These are phyloP conservation scores for Synergus itoensis DNA, from an alignment of 2,888 invertebrate species.

Conservation along the genomic window DNA sequence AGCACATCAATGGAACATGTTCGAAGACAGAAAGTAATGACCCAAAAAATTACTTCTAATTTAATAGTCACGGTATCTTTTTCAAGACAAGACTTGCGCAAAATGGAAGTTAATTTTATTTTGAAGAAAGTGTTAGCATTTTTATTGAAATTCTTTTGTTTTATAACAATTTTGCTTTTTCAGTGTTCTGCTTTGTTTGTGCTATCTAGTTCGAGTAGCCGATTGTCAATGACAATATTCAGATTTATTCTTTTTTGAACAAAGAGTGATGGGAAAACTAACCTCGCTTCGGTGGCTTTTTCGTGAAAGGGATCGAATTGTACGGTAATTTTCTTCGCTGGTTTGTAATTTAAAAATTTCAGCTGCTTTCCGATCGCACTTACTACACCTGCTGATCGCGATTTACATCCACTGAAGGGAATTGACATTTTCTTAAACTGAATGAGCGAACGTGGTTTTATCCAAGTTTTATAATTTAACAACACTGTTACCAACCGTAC, in stretches of 20 bases:
- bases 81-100: background rate
- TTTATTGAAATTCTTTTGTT: conserved; percentile 2
- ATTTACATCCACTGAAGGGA: conserved; percentile 84
- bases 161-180: background rate
- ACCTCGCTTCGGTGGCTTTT: conserved; percentile 84
- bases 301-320: conserved; percentile 92
- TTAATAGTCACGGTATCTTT: background rate
- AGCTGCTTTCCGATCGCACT: conserved; percentile 88
- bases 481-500: background rate
- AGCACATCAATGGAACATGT: conserved; percentile 32
- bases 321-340: conserved; percentile 87
- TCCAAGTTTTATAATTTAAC: conserved; percentile 27
- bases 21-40: conserved; percentile 37
- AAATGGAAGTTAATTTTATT: background rate
- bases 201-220: background rate
- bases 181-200: conserved; percentile 10
- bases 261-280: conserved; percentile 63
- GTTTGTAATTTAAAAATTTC: conserved; percentile 86
- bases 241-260: background rate
- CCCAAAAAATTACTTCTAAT: conserved; percentile 8
- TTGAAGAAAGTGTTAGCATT: background rate
- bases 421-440: conserved; percentile 83
- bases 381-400: conserved; percentile 84
- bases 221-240: background rate
- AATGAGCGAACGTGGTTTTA: conserved; percentile 20